phyloP scores from a whole-genome alignment of 2,797 vertebrate genomes.

The Protonibea diacanthus region DNA sequence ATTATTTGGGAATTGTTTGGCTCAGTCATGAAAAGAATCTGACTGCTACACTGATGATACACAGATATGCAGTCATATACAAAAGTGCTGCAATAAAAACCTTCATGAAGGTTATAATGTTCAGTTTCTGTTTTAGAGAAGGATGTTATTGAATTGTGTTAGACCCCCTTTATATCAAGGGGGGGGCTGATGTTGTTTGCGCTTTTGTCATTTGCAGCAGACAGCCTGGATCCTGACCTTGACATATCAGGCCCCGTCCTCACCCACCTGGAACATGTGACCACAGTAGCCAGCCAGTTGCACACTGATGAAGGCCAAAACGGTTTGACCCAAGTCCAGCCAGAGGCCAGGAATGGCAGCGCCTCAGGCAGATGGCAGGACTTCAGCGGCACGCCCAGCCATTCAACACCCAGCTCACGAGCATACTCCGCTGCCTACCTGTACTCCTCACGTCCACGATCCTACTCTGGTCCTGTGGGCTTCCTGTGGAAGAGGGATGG shows the following conservation, averaged over 20 bases:
- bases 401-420: constrained; percentile 5
- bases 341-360: constrained; percentile 63
- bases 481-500: constrained; percentile 77
- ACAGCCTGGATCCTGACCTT: constrained; percentile 67
- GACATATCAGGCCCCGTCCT: constrained; percentile 73
- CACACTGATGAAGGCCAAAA: constrained; percentile 59
- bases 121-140: not conserved
- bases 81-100: not conserved
- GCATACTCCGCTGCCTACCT: constrained; percentile 63
- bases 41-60: not conserved
- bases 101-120: not conserved
- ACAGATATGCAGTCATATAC: not conserved
- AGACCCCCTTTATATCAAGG: not conserved
- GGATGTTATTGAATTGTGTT: not conserved
- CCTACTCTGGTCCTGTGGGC: constrained; percentile 60
- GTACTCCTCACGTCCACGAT: constrained; percentile 60
- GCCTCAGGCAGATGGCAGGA: constrained; percentile 46
- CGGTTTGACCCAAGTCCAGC: constrained; percentile 10
- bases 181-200: constrained; percentile 5
- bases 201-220: constrained; percentile 60
- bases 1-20: not conserved
- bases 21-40: not conserved
- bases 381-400: constrained; percentile 20
- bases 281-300: constrained; percentile 75
- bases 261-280: constrained; percentile 81